Base-by-base conservation (phyloP, 92 coral and sea anemone species). In the Meandrina meandrites region DNA sequence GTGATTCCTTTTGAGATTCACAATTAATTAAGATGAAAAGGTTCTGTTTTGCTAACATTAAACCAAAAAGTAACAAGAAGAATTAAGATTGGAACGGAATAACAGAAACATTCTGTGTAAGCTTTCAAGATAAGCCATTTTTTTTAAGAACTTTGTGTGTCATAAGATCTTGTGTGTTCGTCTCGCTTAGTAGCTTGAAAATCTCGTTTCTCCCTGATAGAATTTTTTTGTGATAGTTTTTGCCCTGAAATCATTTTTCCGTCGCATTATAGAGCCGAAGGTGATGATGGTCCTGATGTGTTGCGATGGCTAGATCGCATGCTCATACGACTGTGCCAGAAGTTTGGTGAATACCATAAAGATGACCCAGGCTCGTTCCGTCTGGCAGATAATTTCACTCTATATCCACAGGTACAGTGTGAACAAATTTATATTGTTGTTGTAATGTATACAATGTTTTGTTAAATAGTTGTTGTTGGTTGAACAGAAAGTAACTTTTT, bases 201-300 rank as follows among this genome's bases (percentile, higher is more conserved):
- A n/a, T n/a, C n/a, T 22, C 5, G 66, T 57, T 57, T 57, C 8
- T 12, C 1, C 30, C 27, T 62, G 69, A 62, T 62, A 10, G 14
- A 24, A 24, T 22, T 2, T 28, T 7, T 8, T 11, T 34, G 5
- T 27, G 28, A 27, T 66, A 35, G 31, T 12, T 24, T 0, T 24
- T 24, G 14, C 1, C 10, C 60, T 73, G 81, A 77, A 13, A 15
- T n/a, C 32, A 28, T 66, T 17, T 31, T 28, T 68, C 64, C 42
- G 50, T 71, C 15, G 4, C 30, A 19, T 87, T 40, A 17, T 57
- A 91, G 99, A 79, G 99, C 95, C 62, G 99, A 96, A 83, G 95
- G 98, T 2, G 99, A 96, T 62, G 99, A 96, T 57, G 99, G 99
- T 11, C 99, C 99, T 42, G 99, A 96, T 85, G 99, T 96, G 47